A percentile compares a stretch with the other conserved stretches of the same genome.
Conservation (phyloP, 37 sponge, comb jelly and placozoan genomes). For the Halisarca cf. caerulea region DNA sequence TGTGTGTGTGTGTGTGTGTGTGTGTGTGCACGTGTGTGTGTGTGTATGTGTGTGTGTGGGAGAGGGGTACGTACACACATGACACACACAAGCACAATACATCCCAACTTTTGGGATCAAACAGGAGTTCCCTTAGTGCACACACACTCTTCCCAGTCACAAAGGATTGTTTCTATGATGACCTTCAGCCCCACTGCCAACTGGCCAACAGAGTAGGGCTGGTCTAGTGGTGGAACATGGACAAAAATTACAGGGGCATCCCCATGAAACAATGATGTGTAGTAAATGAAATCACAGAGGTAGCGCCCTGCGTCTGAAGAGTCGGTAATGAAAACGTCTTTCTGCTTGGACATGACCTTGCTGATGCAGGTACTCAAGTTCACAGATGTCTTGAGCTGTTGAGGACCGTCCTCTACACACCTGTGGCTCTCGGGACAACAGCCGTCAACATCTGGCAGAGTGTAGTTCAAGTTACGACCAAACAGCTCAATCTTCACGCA, state of each 20-base stretch:
- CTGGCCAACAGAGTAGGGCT: slow-evolving; percentile 52
- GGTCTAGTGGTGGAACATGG: slow-evolving; percentile 60
- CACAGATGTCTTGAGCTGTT: slow-evolving; percentile 24
- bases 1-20: no score
- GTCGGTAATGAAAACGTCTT: slow-evolving; percentile 22
- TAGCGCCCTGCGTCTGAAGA: slow-evolving; percentile 74
- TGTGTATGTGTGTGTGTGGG: no score
- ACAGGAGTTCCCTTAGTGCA: neutral
- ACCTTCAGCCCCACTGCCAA: slow-evolving; percentile 52
- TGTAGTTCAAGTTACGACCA: slow-evolving; percentile 55
- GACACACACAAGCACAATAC: no score
- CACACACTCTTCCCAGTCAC: neutral
- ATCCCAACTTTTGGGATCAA: no score
- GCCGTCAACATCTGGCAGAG: slow-evolving; percentile 32
- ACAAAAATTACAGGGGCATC: slow-evolving; percentile 64
- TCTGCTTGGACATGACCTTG: neutral
- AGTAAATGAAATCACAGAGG: slow-evolving; percentile 76
- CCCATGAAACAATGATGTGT: slow-evolving; percentile 48
- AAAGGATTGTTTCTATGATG: slow-evolving; percentile 37
- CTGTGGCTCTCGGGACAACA: neutral
- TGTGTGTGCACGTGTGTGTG: no score
- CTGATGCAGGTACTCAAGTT: slow-evolving; percentile 12
- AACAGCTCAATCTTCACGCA: slow-evolving; percentile 45
- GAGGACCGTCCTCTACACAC: slow-evolving; percentile 46
- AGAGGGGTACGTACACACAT: no score